Evolutionary conservation across 1,140 invertebrate species (phyloP), one percentile per base, ranked within the genome.

Genomic region (Gryon sp.): DNA sequence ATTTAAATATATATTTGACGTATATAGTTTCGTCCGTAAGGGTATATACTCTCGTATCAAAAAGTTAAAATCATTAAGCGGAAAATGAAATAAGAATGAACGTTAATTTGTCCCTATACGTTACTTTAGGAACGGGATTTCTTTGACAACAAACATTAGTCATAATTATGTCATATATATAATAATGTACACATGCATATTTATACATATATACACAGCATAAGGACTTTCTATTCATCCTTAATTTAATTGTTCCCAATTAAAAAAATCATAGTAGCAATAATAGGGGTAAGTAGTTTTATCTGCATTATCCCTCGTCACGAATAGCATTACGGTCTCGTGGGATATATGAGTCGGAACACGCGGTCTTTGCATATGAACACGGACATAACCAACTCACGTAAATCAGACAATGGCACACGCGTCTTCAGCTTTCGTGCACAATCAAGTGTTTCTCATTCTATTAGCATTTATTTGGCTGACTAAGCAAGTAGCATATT

Each of bases 391-490:
- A 30, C n/a, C 26, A 30, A 26, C 18, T 15, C 52, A 43, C 8
- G 36, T 57, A 36, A 41, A 48, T 50, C 62, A 28, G 76, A 75
- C 76, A 79, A 79, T 79, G 34, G 76, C 46, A 65, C 76, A 79
- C 76, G 76, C 76, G 72, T 79, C 66, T 79, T 79, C 72, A 45
- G 60, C 70, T 70, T 72, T 79, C 50, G n/a, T 79, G 76, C 76
- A 79, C 76, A 79, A 79, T 79, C 70, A 75, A 79, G 76, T 79
- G 70, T 32, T 79, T 68, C 55, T 75, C 70, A 63, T 79, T 75
- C 66, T 48, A 48, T 55, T 20, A 62, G 40, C 46, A 65, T 63
- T 75, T 79, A 59, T 78, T 78, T 74, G 63, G 43, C 34, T 65
- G 59, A 63, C 38, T 65, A 74, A 70, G 66, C 70, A 66, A 66